Evolutionary conservation across 2,888 invertebrate species (phyloP).

Genomic region (Leptogaster cylindrica): DNA sequence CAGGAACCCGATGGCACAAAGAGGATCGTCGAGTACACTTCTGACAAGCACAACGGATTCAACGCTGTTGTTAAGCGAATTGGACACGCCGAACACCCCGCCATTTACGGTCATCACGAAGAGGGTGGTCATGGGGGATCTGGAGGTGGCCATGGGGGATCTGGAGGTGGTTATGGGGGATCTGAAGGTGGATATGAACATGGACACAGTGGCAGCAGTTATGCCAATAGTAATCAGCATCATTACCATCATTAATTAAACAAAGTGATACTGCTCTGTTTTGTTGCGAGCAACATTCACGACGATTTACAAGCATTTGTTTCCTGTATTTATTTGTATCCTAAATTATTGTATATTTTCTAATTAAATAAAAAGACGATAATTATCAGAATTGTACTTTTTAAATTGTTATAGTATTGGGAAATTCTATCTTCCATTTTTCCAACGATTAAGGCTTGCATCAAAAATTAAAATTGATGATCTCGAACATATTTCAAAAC

Average conservation of each 20-base stretch:
- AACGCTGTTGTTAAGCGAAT: slow-evolving; percentile 64
- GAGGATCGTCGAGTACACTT: slow-evolving; percentile 63
- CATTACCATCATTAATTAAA: slow-evolving; percentile 13
- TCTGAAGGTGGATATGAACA: neutral
- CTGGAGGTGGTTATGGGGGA: neutral
- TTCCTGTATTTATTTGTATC: too few relatives aligned
- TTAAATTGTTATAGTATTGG: too few relatives aligned
- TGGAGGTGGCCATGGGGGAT: neutral
- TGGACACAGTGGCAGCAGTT: slow-evolving; percentile 19
- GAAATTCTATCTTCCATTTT: too few relatives aligned
- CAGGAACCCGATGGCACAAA: slow-evolving; percentile 64
- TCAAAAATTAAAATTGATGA: too few relatives aligned
- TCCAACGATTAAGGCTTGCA: too few relatives aligned
- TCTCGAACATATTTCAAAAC: too few relatives aligned
- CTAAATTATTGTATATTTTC: slow-evolving; percentile 2
- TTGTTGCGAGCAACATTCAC: too few relatives aligned
- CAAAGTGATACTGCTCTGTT: neutral
- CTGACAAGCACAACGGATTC: slow-evolving; percentile 64
- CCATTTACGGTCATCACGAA: slow-evolving; percentile 48
- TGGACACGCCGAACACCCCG: slow-evolving; percentile 59
- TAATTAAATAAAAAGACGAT: too few relatives aligned
- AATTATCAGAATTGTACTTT: too few relatives aligned
- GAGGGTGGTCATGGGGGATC: slow-evolving; percentile 3
- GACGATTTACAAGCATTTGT: too few relatives aligned
- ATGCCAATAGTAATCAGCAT: slow-evolving; percentile 34